Base-by-base conservation (phyloP, 2,888 invertebrate species). In the Heteromurus nitidus region DNA sequence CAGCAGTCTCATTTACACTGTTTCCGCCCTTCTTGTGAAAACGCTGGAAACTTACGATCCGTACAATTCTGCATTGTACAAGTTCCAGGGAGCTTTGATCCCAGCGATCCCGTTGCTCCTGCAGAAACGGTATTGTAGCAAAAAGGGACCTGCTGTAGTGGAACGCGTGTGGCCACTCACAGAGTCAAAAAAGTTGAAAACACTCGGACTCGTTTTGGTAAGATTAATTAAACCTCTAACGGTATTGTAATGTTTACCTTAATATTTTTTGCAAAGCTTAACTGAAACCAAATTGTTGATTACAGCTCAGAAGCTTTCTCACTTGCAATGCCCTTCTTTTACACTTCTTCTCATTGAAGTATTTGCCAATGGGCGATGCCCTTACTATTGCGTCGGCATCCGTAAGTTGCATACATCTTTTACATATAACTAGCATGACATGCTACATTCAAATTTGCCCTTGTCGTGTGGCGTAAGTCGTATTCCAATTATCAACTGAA, bases 291-390 rank as follows among this genome's bases (percentile, higher is more conserved):
- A n/a, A n/a, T n/a, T n/a, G n/a, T n/a, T n/a, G n/a, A n/a, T 74
- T 60, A 2, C 67, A 86, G 86, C 28, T 85, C 5, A 26, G 86
- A 80, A 86, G 85, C 30, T 64, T 85, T n/a, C 65, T 84, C 16
- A 72, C 76, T 5, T 84, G 84, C 67, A 84, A 84, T 70, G 80
- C 84, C 3, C 74, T 84, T 2, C 47, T 82, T 3, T 67, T 84
- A 0, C 82, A 82, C 53, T 76, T 80, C 31, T 84, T 73, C 44
- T 84, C 84, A 0, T 24, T 84, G 28, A 77, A 74, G 20, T 82
- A 82, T 50, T 30, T 84, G 13, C 62, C 68, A n/a, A 82, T 84
- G 55, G 73, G 73, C 1, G 84, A 84, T 30, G 80, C 84, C 18
- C 69, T 84, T 31, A 80, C 76, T 16, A 84, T 84, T 26, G 69